These are phyloP conservation scores for Aurelia aurita complex sp. Pacific DNA, from an alignment of 30 jellyfish, hydroid and myxozoan genomes.

Conservation along the genomic window DNA sequence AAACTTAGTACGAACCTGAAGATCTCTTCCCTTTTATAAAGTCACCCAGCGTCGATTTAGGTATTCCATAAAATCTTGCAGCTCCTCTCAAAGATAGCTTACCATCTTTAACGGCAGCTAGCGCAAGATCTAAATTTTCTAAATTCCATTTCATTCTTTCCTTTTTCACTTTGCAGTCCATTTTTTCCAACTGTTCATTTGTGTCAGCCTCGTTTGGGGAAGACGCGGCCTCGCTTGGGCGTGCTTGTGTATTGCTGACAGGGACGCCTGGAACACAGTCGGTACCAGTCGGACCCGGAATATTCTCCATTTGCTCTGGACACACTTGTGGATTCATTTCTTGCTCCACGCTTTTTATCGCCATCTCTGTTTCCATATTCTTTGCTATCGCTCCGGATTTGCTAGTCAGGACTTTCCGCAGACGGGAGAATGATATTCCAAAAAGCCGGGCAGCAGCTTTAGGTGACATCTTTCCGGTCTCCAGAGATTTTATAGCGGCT, in stretches of 20 bases:
- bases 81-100: slow-evolving; percentile 47
- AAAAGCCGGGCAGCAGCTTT: slow-evolving; percentile 40
- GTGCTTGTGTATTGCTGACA: no score
- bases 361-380: no score
- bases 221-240: no score
- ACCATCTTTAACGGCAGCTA: slow-evolving; percentile 42
- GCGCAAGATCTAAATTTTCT: slow-evolving; percentile 40
- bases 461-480: slow-evolving; percentile 29
- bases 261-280: no score
- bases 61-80: slow-evolving; percentile 39
- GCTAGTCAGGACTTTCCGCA: slow-evolving; percentile 1
- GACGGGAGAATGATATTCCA: slow-evolving; percentile 29
- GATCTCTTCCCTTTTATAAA: slow-evolving; percentile 38
- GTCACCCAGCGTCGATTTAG: slow-evolving; percentile 60
- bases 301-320: no score
- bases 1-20: no score
- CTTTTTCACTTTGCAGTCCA: background rate
- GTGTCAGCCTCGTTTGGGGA: no score
- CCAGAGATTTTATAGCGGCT: slow-evolving; percentile 2
- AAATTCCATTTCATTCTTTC: slow-evolving; percentile 51
- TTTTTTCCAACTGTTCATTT: no score
- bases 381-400: no score
- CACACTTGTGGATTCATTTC: no score
- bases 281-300: no score
- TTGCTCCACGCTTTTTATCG: no score